These are phyloP conservation scores for Drosophila nigricruria DNA, from an alignment of 2,888 invertebrate species.

Conservation along the genomic window DNA sequence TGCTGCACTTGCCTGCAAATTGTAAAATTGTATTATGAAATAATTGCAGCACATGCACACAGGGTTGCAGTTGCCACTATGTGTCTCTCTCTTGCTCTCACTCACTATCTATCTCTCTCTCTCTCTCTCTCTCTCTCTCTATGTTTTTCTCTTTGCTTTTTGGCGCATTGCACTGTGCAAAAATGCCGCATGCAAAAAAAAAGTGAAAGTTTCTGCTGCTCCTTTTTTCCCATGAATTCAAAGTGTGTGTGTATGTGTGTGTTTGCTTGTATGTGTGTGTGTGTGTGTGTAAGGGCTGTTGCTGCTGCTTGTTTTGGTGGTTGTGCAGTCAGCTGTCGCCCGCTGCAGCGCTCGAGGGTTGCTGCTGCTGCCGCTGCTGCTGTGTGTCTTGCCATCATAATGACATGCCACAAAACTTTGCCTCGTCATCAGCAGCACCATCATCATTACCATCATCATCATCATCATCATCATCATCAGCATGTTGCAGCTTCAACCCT, in stretches of 20 bases:
- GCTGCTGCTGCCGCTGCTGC: conserved; percentile 52
- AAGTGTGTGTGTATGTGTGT: background rate
- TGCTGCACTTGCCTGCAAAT: conserved; percentile 52
- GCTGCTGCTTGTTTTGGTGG: conserved; percentile 65
- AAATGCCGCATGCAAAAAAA: conserved; percentile 75
- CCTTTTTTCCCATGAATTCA: conserved; percentile 56
- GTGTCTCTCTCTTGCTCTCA: background rate
- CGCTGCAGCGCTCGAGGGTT: conserved; percentile 71
- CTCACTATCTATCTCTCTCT: background rate
- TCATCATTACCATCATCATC: background rate
- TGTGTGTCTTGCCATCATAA: conserved; percentile 70
- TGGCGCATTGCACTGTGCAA: conserved; percentile 73
- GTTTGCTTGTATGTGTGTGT: conserved; percentile 11
- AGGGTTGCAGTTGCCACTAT: conserved; percentile 56
- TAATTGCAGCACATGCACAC: conserved; percentile 65
- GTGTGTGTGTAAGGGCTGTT: conserved; percentile 18
- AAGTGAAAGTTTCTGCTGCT: conserved; percentile 78
- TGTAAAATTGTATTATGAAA: conserved; percentile 61
- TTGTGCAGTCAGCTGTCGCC: conserved; percentile 70
- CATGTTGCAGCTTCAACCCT: conserved; percentile 71
- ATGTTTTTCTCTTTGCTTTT: conserved; percentile 56
- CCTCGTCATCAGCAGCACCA: conserved; percentile 15
- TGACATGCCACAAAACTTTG: conserved; percentile 68
- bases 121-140: background rate
- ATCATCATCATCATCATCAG: conserved; percentile 34